Evolutionary conservation across 1,140 invertebrate species (phyloP).

Genomic region (Bombus waltoni): DNA sequence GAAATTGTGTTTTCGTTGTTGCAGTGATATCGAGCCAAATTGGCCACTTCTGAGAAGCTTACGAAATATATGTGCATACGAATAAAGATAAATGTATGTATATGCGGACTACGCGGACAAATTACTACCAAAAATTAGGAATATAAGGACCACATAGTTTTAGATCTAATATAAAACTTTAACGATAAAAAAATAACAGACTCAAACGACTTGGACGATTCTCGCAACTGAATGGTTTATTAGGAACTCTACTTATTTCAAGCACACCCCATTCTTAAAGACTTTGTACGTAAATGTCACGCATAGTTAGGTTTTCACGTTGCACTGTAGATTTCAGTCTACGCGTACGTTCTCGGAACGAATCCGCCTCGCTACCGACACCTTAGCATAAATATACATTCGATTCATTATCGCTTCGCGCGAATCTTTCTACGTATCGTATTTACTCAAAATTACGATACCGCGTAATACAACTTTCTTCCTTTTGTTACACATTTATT

Average conservation of each 20-base stretch:
- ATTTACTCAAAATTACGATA: neutral
- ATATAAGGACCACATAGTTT: neutral
- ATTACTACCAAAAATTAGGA: neutral
- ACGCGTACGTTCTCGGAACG: no score
- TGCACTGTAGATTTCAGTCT: no score
- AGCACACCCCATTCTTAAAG: no score
- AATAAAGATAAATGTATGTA: no score
- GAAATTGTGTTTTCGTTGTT: neutral
- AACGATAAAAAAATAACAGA: neutral
- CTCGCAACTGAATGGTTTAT: neutral
- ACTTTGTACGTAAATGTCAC: no score
- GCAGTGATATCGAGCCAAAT: neutral
- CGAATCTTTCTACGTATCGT: neutral
- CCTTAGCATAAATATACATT: no score
- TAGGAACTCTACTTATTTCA: neutral
- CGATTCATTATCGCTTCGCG: no score
- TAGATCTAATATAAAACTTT: neutral
- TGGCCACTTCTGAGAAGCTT: neutral
- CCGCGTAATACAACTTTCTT: neutral
- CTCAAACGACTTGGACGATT: neutral
- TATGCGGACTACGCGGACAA: neutral
- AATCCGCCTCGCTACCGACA: no score
- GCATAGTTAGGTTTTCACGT: no score
- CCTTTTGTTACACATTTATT: neutral
- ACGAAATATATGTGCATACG: neutral